These are phyloP conservation scores for Galendromus occidentalis DNA, from an alignment of 1,140 invertebrate genomes.

Conservation along the genomic window DNA sequence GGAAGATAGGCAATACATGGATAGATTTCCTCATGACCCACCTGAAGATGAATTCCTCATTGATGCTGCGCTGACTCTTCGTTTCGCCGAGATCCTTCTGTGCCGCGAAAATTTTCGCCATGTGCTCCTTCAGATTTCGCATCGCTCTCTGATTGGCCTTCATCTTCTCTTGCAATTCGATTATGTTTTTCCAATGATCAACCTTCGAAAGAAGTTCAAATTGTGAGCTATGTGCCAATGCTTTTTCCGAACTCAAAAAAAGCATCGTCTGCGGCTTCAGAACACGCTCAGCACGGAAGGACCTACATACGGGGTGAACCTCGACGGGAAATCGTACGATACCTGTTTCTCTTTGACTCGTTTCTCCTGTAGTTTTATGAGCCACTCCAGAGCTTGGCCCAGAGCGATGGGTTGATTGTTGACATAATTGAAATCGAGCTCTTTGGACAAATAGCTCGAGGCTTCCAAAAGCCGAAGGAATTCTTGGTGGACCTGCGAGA, in stretches of 20 bases:
- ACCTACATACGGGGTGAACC: background rate
- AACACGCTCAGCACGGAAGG: background rate
- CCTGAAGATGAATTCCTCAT: constrained; percentile 66
- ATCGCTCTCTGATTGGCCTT: constrained; percentile 44
- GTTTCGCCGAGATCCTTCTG: constrained; percentile 43
- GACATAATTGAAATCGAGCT: constrained; percentile 81
- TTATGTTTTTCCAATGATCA: constrained; percentile 53
- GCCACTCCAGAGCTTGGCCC: constrained; percentile 89
- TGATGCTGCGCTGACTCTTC: constrained; percentile 45
- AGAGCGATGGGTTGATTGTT: constrained; percentile 57
- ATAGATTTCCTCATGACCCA: constrained; percentile 57
- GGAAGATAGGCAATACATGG: too few species aligned
- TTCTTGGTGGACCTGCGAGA: constrained; percentile 60
- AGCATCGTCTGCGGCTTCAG: too few species aligned
- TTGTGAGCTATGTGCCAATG: constrained; percentile 10
- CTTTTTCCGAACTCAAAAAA: background rate
- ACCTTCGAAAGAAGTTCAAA: constrained; percentile 28
- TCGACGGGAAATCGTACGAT: background rate
- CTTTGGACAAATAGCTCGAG: constrained; percentile 85
- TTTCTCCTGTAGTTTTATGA: constrained; percentile 89
- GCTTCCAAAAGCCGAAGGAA: constrained; percentile 89
- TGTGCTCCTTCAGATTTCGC: constrained; percentile 41
- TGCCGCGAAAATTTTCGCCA: constrained; percentile 44
- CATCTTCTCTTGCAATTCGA: constrained; percentile 58
- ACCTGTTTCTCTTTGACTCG: constrained; percentile 71